Base-by-base conservation (phyloP, 2,797 vertebrate genomes). In the Clarias laeviceps region DNA sequence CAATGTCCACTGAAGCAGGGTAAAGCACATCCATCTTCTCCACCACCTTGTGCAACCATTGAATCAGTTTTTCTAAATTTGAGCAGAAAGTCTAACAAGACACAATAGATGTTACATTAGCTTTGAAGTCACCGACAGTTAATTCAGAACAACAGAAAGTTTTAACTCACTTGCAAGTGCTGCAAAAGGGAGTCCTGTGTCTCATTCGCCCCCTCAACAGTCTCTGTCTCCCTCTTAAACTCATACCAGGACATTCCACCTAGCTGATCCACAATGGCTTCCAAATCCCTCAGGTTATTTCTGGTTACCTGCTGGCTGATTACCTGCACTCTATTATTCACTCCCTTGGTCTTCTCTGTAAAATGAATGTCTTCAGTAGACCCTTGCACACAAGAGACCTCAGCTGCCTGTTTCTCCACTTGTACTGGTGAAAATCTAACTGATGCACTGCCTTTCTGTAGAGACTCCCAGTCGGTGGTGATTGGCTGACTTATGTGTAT, bases 61-160 rank as follows among this genome's bases (percentile, higher is more conserved):
- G 78, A 87, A 98, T 96, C 32, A 99, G 95, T 91, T 96, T 93
- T 87, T 97, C 95, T 87, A 99, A 93, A 89, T 97, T 96, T 90
- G 93, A 94, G 90, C 96, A 97, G 90, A 99, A 99, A 32, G 92
- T 91, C 98, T 99, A 88, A 24, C 85, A 86, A 59, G 87, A 29
- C 87, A 84, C 74, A 4, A 22, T 32, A 17, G 85, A 80, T 81
- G 0, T 22, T 62, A 69, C 29, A 74, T 80, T 34, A 84, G 29
- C 54, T 61, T 54, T 64, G 45, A 80, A 65, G 64, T 86, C 66
- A 45, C 37, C 11, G 11, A 14, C 18, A 50, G 2, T 77, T 9
- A 34, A 34, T 64, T 78, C 5, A 61, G 3, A 32, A 29, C 5
- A 64, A 74, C 62, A 87, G 4, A 82, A 77, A 20, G 15, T 32